Percentiles rank a stretch among this genome's conserved stretches.
phyloP scores from a whole-genome alignment of 92 coral and sea anemone species.

The Umimayanthus chanpuru region DNA sequence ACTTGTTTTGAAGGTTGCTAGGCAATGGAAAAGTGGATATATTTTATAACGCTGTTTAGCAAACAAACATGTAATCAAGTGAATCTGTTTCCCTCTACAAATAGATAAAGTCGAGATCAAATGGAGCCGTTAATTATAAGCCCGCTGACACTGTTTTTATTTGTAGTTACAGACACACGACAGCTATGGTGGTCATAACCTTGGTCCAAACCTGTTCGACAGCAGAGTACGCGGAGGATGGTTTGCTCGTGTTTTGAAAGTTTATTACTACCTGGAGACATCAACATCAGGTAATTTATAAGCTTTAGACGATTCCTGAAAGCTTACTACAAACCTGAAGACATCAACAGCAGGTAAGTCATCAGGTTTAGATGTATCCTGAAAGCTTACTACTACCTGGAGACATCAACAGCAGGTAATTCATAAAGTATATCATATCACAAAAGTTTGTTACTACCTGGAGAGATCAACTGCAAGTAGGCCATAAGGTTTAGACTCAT shows the following conservation, averaged over 20 bases:
- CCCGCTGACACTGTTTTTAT: background rate
- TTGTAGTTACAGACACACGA: constrained; percentile 2
- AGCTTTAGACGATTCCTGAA: too few relatives aligned
- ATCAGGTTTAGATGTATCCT: too few relatives aligned
- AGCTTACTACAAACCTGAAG: too few relatives aligned
- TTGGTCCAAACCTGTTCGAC: constrained; percentile 8
- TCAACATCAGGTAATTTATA: background rate
- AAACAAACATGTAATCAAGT: background rate
- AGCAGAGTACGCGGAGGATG: background rate
- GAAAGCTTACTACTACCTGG: too few relatives aligned
- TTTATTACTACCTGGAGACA: background rate
- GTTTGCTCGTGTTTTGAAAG: background rate
- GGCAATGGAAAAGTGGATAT: background rate
- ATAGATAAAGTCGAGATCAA: background rate
- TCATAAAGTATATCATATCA: too few relatives aligned
- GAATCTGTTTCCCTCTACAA: background rate
- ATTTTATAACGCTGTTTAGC: background rate
- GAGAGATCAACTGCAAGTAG: too few relatives aligned
- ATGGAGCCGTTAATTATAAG: background rate
- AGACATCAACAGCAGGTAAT: too few relatives aligned
- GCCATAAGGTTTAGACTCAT: too few relatives aligned
- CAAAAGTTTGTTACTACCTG: too few relatives aligned
- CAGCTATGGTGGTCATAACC: background rate
- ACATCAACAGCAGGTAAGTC: too few relatives aligned
- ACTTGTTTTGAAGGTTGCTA: background rate